Evolutionary conservation across 2,888 invertebrate genomes (phyloP).

Genomic region (Sarcophaga caerulescens): DNA sequence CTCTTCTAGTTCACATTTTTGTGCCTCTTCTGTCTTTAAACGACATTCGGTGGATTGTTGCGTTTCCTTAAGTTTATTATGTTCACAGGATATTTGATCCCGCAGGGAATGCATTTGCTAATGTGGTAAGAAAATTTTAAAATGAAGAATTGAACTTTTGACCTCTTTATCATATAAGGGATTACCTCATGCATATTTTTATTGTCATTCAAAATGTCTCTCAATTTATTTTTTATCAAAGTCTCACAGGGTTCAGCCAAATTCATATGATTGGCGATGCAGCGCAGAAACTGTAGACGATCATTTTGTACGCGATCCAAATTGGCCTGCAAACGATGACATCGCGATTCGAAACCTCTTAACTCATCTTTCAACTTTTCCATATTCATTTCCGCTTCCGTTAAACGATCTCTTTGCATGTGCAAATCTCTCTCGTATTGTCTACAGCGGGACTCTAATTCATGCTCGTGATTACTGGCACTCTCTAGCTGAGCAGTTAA

Average conservation of each 20-base stretch:
- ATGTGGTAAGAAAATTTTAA: not conserved
- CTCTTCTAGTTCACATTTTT: slow-evolving; percentile 87
- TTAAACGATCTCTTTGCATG: slow-evolving; percentile 87
- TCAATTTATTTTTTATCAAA: slow-evolving; percentile 89
- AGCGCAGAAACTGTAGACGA: slow-evolving; percentile 79
- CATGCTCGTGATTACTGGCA: slow-evolving; percentile 84
- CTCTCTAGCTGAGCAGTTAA: slow-evolving; percentile 85
- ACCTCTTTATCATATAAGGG: not conserved
- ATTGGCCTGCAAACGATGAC: slow-evolving; percentile 79
- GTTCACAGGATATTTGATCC: slow-evolving; percentile 88
- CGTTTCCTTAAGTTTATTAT: slow-evolving; percentile 84
- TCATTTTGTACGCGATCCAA: slow-evolving; percentile 80
- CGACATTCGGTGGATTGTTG: slow-evolving; percentile 85
- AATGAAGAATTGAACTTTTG: not conserved
- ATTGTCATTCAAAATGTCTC: slow-evolving; percentile 89
- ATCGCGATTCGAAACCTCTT: slow-evolving; percentile 81
- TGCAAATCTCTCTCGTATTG: slow-evolving; percentile 89
- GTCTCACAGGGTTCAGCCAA: slow-evolving; percentile 90
- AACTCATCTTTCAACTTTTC: slow-evolving; percentile 81
- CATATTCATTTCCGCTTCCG: slow-evolving; percentile 88
- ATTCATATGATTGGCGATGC: slow-evolving; percentile 81
- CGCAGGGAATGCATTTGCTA: slow-evolving; percentile 90
- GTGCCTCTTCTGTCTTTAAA: slow-evolving; percentile 85
- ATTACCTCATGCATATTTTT: slow-evolving; percentile 88
- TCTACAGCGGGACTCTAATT: slow-evolving; percentile 87